Evolutionary conservation across 2,797 vertebrate genomes (phyloP), one percentile per base, ranked within the genome.

Genomic region (Phrynocephalus vlangalii): DNA sequence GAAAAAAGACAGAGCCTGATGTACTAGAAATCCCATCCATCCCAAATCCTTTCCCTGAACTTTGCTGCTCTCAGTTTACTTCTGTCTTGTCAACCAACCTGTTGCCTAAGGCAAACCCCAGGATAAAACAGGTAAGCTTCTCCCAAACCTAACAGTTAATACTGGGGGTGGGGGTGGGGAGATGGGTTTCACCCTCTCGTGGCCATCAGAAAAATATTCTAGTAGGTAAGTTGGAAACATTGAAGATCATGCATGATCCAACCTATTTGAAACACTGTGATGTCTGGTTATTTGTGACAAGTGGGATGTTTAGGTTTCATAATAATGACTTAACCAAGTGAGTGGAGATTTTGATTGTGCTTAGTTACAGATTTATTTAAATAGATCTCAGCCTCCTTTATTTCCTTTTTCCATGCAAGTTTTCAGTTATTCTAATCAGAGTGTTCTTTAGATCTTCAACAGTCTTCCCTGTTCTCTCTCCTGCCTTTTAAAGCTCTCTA

Each of bases 1-100:
- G 94, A 91, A 96, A 94, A 94, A 96, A 94, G 94, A 97, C 97
- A 94, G 96, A 92, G 91, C 97, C 97, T 87, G 96, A 94, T 92
- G 94, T 96, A 89, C 96, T 97, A 94, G 95, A 96, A 94, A 95
- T 96, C 85, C 91, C 96, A 67, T 94, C 97, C 75, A 96, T 98
- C 97, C 97, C 98, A 93, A 98, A 97, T 93, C 97, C 97, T 90
- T 98, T 98, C 91, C 97, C 98, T 7, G 98, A 99, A 94, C 95
- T 98, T 5, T 97, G 97, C 91, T 96, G 96, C 68, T 97, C 98
- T 72, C 92, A 96, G 0, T 93, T 97, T 92, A 94, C 97, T 88
- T 97, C 97, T 33, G 94, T 97, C 90, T 96, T 97, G 90, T 97
- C 98, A 82, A 96, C 98, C 93, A 97, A 97, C 95, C 96, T 98